Percentiles rank a stretch among this genome's conserved stretches.
phyloP scores from a whole-genome alignment of 2,797 vertebrate genomes.

The Acomys russatus region DNA sequence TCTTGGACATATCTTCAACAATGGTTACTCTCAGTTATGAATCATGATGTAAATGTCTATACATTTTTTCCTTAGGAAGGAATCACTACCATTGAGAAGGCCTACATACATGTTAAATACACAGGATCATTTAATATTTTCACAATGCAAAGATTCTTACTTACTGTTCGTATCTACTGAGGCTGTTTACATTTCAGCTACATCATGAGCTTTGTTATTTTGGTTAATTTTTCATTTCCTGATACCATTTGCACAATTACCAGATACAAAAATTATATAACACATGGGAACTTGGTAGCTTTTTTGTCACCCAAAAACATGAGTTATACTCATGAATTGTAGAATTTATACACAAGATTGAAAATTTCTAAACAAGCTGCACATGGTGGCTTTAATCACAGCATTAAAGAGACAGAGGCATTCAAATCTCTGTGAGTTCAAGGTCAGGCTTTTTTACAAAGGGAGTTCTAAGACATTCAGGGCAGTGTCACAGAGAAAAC shows the following conservation, averaged over 20 bases:
- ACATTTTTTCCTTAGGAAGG: background rate
- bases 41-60: background rate
- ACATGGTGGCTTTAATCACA: no score
- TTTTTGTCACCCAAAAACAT: background rate
- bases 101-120: background rate
- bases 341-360: background rate
- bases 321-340: background rate
- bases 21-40: background rate
- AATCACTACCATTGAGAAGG: background rate
- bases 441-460: no score
- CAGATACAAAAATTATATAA: background rate
- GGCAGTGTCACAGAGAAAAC: no score
- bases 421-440: no score
- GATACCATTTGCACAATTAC: background rate
- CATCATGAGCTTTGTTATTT: background rate
- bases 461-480: no score
- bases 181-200: no score
- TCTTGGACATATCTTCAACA: background rate
- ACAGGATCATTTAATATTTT: background rate
- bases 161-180: background rate
- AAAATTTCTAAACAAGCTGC: background rate
- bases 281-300: no score
- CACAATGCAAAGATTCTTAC: background rate
- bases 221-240: background rate
- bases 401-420: no score